phyloP scores from a whole-genome alignment of 2,888 invertebrate genomes.

The Sinodicranocentrus sp. region DNA sequence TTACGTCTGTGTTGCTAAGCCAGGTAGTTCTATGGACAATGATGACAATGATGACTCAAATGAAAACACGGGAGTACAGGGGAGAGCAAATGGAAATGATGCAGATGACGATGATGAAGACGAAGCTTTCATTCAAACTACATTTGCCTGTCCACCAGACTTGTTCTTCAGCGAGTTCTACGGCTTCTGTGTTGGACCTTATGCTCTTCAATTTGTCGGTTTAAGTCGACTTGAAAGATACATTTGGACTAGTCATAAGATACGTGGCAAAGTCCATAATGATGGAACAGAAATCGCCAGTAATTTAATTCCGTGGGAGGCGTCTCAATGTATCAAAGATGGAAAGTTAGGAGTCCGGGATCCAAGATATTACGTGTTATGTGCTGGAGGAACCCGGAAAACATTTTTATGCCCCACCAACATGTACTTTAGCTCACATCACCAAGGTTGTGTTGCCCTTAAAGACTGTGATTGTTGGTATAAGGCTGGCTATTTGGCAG shows the following conservation, averaged over 20 bases:
- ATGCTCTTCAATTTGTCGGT: slow-evolving; percentile 69
- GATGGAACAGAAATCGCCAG: slow-evolving; percentile 44
- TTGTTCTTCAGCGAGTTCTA: slow-evolving; percentile 70
- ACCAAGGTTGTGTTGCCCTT: slow-evolving; percentile 63
- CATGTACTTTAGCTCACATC: slow-evolving; percentile 69
- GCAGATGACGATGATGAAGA: slow-evolving; percentile 50
- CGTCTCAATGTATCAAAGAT: slow-evolving; percentile 47
- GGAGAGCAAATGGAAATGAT: no score
- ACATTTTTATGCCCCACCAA: slow-evolving; percentile 73
- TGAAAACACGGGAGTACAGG: slow-evolving; percentile 42
- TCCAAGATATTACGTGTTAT: slow-evolving; percentile 70
- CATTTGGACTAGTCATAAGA: slow-evolving; percentile 63
- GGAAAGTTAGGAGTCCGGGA: slow-evolving; percentile 67
- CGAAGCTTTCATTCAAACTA: slow-evolving; percentile 59
- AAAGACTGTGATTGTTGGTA: slow-evolving; percentile 72
- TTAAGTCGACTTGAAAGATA: slow-evolving; percentile 61
- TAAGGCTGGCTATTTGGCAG: slow-evolving; percentile 63
- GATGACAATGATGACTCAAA: slow-evolving; percentile 60
- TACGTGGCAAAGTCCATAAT: slow-evolving; percentile 13
- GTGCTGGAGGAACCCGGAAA: slow-evolving; percentile 42
- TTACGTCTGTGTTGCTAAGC: slow-evolving; percentile 63
- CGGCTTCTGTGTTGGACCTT: slow-evolving; percentile 73
- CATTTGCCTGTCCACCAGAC: slow-evolving; percentile 67
- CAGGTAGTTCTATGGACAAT: not conserved
- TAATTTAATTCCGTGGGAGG: slow-evolving; percentile 66